Percentiles rank a stretch among this genome's conserved stretches.
Conservation (phyloP, 2,888 invertebrate genomes). For the Hemistola chrysoprasaria region DNA sequence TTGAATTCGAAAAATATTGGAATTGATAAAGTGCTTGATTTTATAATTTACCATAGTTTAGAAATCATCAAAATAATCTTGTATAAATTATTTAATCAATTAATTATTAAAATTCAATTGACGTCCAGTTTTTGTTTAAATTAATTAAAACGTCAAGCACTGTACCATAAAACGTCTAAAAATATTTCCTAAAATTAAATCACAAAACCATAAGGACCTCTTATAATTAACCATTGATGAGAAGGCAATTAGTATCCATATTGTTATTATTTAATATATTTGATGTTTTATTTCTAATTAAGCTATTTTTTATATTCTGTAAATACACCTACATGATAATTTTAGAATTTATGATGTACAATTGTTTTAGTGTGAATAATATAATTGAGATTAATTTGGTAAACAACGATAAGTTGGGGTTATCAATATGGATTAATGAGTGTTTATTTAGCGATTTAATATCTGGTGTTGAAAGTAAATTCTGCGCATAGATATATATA, state of each 20-base stretch:
- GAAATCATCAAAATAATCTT: too few species aligned
- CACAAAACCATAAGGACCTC: conserved; percentile 83
- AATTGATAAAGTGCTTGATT: conserved; percentile 55
- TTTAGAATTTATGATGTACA: conserved; percentile 79
- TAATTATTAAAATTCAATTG: conserved; percentile 16
- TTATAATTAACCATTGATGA: conserved; percentile 82
- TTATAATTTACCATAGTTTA: conserved; percentile 30
- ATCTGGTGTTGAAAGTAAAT: conserved; percentile 44
- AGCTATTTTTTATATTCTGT: conserved; percentile 77
- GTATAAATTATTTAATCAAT: too few species aligned
- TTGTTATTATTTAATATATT: conserved; percentile 83
- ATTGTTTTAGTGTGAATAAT: conserved; percentile 82
- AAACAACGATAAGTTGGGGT: conserved; percentile 63
- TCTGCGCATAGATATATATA: conserved; percentile 52
- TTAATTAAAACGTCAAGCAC: conserved; percentile 46
- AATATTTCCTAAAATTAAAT: conserved; percentile 59
- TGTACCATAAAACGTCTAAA: conserved; percentile 40
- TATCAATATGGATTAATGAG: conserved; percentile 54
- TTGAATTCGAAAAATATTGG: conserved; percentile 45
- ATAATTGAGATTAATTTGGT: conserved; percentile 72
- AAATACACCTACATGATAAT: conserved; percentile 72
- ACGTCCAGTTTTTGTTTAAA: conserved; percentile 39
- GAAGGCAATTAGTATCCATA: conserved; percentile 81
- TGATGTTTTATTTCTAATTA: conserved; percentile 80
- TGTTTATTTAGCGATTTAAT: conserved; percentile 63